Conservation (phyloP, 2,888 invertebrate genomes). For the Linyphia triangularis region DNA sequence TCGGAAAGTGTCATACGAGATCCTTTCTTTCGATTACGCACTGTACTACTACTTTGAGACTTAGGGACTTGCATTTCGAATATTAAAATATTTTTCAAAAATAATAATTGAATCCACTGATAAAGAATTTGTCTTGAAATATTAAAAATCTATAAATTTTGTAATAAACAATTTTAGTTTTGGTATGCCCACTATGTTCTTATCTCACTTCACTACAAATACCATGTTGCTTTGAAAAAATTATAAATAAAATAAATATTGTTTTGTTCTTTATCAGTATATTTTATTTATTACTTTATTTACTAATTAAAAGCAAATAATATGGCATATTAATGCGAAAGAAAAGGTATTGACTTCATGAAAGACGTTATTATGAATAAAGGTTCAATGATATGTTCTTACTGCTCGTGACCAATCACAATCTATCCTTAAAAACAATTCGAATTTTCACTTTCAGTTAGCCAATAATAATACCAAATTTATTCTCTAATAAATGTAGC, state of each 20-base stretch:
- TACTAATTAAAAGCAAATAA: too few relatives aligned
- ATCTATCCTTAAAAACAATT: too few relatives aligned
- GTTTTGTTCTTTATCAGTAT: too few relatives aligned
- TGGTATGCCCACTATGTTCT: conserved; percentile 19
- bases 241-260: not conserved
- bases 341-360: too few relatives aligned
- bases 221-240: not conserved
- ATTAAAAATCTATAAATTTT: not conserved
- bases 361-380: too few relatives aligned
- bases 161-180: conserved; percentile 10
- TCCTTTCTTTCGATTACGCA: conserved; percentile 69
- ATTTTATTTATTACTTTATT: too few relatives aligned
- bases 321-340: too few relatives aligned
- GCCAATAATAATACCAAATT: too few relatives aligned
- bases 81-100: not conserved
- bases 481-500: too few relatives aligned
- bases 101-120: not conserved
- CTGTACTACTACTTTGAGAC: conserved; percentile 33
- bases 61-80: conserved; percentile 29
- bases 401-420: too few relatives aligned
- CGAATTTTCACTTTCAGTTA: too few relatives aligned
- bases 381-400: too few relatives aligned
- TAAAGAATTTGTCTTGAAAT: not conserved
- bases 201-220: conserved; percentile 13
- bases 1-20: conserved; percentile 71